Evolutionary conservation across 2,797 vertebrate species (phyloP), one percentile per base, ranked within the genome.

Genomic region (Dendrocincla tyrannina): DNA sequence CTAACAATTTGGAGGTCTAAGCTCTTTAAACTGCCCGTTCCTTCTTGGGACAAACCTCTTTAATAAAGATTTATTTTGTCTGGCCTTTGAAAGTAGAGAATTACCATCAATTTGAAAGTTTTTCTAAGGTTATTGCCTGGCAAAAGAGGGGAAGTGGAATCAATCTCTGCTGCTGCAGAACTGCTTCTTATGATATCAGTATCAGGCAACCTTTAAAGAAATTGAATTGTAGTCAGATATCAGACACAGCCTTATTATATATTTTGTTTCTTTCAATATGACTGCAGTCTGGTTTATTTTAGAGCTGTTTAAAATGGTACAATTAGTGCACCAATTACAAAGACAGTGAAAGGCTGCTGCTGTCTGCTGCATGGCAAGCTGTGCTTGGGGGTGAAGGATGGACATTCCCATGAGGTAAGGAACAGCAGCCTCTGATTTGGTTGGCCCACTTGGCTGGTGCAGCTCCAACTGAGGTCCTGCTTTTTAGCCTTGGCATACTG

Each of bases 21-120:
- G 59, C 74, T 91, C 68, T 91, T 91, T 78, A 88, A 93, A 88
- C 47, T n/a, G n/a, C 39, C 64, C 28, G 23, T 37, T 90, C 49
- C 79, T 87, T 95, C 92, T 91, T 59, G 60, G 88, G 89, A 52
- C 22, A 96, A 96, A 93, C 19, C 60, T 93, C 86, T 95, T 96
- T 96, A 90, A 76, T 87, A 92, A 92, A 83, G 91, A 96, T 96
- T 96, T 95, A 91, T 96, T 93, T 92, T 13, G 16, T 90, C 88
- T 95, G 87, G 62, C 87, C 79, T 89, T 93, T 96, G 52, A 91
- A 91, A 95, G 52, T 35, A 91, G 58, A 70, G 83, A 91, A 93
- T 94, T 92, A 91, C 25, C 44, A 76, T 95, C 68, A 91, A 53
- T 91, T 84, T 93, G 62, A 73, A 95, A 92, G 59, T 92, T 96